Conservation (phyloP, 1,140 invertebrate species). For the Rhizoglyphus robini region DNA sequence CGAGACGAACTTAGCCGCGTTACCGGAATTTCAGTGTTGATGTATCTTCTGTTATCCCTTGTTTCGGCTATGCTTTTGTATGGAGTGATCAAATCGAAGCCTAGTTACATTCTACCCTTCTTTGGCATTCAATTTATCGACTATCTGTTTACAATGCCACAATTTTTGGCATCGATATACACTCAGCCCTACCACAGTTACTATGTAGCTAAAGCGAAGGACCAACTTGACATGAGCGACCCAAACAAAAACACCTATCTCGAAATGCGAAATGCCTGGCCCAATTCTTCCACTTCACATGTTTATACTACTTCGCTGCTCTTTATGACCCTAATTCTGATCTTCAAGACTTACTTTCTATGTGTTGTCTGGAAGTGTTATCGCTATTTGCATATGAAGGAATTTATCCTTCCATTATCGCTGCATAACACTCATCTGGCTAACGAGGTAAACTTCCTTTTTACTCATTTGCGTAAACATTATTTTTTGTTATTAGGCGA, state of each 20-base stretch:
- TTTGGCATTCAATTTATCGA: conserved; percentile 76
- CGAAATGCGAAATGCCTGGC: neutral
- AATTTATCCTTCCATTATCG: conserved; percentile 19
- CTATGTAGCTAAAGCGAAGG: neutral
- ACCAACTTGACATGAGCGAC: neutral
- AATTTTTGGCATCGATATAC: conserved; percentile 18
- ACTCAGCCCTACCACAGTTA: conserved; percentile 8
- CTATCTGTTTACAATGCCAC: conserved; percentile 54
- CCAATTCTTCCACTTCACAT: neutral
- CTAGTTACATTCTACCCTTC: conserved; percentile 66
- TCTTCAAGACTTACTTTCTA: conserved; percentile 22
- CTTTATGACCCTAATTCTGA: conserved; percentile 5
- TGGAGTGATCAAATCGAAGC: conserved; percentile 29
- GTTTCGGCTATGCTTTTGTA: conserved; percentile 23
- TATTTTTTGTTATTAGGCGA: neutral
- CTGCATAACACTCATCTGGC: neutral
- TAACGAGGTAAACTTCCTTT: neutral
- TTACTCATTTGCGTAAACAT: neutral
- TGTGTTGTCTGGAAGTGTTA: conserved; percentile 25
- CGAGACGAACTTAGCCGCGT: neutral
- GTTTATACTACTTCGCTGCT: conserved; percentile 16
- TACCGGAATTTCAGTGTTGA: neutral
- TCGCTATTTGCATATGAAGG: conserved; percentile 22
- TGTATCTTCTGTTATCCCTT: conserved; percentile 13
- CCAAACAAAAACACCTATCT: neutral